phyloP scores from a whole-genome alignment of 2,113 vertebrate genomes.

The Lichenostomus cassidix region DNA sequence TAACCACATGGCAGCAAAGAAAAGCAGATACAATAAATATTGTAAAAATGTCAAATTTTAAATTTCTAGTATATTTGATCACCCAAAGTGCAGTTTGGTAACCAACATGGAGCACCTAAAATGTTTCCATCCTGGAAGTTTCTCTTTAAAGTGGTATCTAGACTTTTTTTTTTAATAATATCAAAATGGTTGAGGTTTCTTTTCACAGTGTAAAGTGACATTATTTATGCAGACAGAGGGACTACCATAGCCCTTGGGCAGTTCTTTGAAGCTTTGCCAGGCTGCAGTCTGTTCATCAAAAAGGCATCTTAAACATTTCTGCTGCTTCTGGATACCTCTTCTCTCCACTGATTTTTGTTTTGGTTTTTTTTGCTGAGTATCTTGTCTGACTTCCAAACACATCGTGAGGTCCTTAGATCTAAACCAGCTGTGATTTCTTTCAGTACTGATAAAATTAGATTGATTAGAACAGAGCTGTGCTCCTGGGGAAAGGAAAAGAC shows the following conservation, averaged over 20 bases:
- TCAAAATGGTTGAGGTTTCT: not conserved
- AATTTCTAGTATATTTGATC: not conserved
- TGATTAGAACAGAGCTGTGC: not conserved
- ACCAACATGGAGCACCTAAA: not conserved
- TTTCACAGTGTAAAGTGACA: not conserved
- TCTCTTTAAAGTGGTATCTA: not conserved
- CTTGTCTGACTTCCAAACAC: conserved; percentile 54
- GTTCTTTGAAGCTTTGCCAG: not conserved
- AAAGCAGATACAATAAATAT: conserved; percentile 2
- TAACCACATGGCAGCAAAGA: not conserved
- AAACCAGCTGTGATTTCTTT: conserved; percentile 52
- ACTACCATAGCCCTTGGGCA: not conserved
- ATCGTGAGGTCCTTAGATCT: conserved; percentile 12
- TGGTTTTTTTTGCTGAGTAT: not conserved
- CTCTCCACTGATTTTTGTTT: not conserved
- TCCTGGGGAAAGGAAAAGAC: not conserved
- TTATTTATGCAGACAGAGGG: not conserved
- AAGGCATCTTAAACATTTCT: conserved; percentile 39
- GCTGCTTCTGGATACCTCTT: conserved; percentile 13
- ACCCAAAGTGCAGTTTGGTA: not conserved
- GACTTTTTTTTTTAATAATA: not conserved
- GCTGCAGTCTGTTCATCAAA: not conserved
- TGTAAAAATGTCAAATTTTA: not conserved
- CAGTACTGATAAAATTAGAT: not conserved
- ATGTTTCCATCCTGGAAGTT: not conserved